Base-by-base conservation (phyloP, 2,113 vertebrate genomes). In the Bombycilla garrulus region DNA sequence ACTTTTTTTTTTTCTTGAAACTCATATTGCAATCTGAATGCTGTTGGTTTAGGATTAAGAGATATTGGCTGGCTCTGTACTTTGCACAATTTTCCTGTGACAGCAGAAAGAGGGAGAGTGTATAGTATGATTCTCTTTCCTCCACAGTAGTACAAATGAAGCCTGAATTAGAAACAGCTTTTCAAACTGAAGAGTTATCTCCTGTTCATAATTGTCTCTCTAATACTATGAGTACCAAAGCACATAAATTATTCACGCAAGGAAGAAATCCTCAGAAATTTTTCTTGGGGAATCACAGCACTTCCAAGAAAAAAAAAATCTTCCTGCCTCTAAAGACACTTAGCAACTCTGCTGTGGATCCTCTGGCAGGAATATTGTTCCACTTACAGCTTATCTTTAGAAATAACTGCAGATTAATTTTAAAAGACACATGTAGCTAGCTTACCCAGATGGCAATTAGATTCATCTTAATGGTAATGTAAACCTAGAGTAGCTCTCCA, bases 401-500 rank as follows among this genome's bases (percentile, higher is more conserved):
- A 65, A 94, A 45, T 90, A 91, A 82, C 64, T 61, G 23, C 45
- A 80, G 61, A 50, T 85, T 36, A 77, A 94, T 90, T 74, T 86
- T 24, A 65, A 74, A 38, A 40, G 42, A 45, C 44, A 18, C 4
- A 2, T 72, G 35, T 45, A 90, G 31, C n/a, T 78, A 91, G 53
- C 78, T 92, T 96, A 90, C 67, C 79, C 94, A 86, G 38, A 33
- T 86, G 64, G 80, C 69, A 84, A 48, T 95, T 89, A 78, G 51
- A 85, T 58, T 89, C 11, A 77, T 45, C 62, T 89, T 96, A 72
- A 84, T 77, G 84, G 61, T 73, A 88, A 47, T 73, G n/a, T 62
- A 45, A 61, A 57, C 81, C 64, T 88, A 69, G 78, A 81, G 54
- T 13, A 92, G 80, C 47, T 88, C 40, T 79, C n/a, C 69, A 81